Conservation (phyloP, 2,797 vertebrate genomes). For the Buphagus erythrorhynchus region DNA sequence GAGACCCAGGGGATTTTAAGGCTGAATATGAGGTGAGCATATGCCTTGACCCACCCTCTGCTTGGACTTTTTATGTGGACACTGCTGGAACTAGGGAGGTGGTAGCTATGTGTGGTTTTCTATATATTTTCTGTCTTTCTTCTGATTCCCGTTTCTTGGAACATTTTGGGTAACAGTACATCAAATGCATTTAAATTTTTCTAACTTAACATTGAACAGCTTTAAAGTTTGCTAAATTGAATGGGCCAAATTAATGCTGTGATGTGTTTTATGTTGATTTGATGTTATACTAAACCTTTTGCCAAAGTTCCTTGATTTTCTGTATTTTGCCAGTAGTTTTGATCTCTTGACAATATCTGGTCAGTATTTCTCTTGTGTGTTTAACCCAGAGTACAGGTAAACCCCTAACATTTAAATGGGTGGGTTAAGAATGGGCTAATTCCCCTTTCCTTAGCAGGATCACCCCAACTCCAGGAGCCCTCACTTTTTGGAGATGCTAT, state of each 20-base stretch:
- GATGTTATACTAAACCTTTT: neutral
- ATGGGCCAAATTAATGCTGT: neutral
- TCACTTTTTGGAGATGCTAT: neutral
- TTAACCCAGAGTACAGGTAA: neutral
- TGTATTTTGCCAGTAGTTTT: neutral
- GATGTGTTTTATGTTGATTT: neutral
- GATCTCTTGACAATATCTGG: neutral
- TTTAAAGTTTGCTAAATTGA: neutral
- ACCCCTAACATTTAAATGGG: neutral
- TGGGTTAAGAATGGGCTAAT: neutral
- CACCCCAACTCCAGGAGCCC: neutral
- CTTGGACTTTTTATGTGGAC: rapidly evolving
- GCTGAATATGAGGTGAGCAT: rapidly evolving
- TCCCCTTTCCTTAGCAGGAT: neutral
- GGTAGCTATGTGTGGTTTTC: neutral
- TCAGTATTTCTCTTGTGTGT: neutral
- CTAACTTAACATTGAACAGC: neutral
- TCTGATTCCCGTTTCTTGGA: neutral
- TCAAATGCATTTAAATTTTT: neutral
- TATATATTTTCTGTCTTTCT: neutral
- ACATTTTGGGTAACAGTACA: too few relatives aligned
- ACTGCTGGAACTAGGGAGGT: too few relatives aligned
- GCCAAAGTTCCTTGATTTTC: neutral
- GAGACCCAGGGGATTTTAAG: neutral
- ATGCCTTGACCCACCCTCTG: rapidly evolving